Evolutionary conservation across 2,113 vertebrate genomes (phyloP), one percentile per base, ranked within the genome.

Genomic region (Heteronetta atricapilla): DNA sequence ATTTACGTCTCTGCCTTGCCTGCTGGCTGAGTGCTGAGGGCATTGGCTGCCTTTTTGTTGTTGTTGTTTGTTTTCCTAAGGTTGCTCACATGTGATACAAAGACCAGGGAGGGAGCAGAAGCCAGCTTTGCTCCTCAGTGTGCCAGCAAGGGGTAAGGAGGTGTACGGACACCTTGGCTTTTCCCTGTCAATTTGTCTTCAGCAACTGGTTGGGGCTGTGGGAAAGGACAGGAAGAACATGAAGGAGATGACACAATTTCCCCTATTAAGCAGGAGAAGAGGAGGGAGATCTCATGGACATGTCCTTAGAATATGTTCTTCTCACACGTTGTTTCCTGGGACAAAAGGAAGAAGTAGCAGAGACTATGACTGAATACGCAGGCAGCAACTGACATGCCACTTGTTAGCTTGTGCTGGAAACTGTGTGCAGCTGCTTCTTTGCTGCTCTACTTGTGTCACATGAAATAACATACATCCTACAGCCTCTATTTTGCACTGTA

Each of bases 101-200:
- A n/a, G 53, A 72, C 8, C 9, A 19, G 22, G 26, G 53, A 79
- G 26, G 10, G 16, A 73, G 5, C 13, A 78, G 55, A 74, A 73
- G 19, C 10, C 22, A 55, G 5, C 11, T 22, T 81, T 77, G 20
- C 40, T 18, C 31, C 63, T 77, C 17, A 11, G 19, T 64, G 38
- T 20, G 11, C 8, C 22, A 63, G 36, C 20, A 28, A 22, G 28
- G 6, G 15, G 6, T 44, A 23, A 84, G 10, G 48, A 44, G 13
- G 1, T 60, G 4, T 62, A 6, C 1, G 29, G 38, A 42, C 13
- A 21, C 3, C 2, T 33, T 16, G 13, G 6, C 15, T 70, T 25
- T 42, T 53, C 48, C 58, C 34, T n/a, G 5, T 75, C 40, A 42
- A 2, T 25, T 36, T 86, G 19, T 40, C 17, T 69, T 64, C 72